Base-by-base conservation (phyloP, 2,888 invertebrate genomes). In the Ochropleura leucogaster region DNA sequence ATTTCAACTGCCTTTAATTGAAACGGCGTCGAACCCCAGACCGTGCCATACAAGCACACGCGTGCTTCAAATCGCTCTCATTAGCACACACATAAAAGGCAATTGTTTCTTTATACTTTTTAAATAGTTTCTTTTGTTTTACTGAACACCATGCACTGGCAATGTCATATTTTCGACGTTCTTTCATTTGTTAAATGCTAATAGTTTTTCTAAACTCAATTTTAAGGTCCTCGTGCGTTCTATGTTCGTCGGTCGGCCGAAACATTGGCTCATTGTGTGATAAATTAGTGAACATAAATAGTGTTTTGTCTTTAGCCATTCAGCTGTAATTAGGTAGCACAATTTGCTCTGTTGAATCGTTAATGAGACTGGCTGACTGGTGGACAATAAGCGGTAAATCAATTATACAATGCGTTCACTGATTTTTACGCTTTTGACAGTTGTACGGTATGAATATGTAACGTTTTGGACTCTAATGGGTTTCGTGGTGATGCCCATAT, bases 281-380 rank as follows among this genome's bases (percentile, higher is more conserved):
- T 93, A 95, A 96, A 96, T 96, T 84, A 93, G 89, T 92, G 94
- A 95, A 95, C 96, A 96, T 96, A 96, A 96, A 96, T 96, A 96
- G 93, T 88, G 87, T 92, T 95, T 96, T 96, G 96, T 96, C 93
- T 95, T 92, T 92, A 87, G 87, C 90, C 92, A 94, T 96, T 96
- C 93, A 93, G 88, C 91, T 94, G 87, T 96, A 95, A 96, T 96
- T 95, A 96, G 96, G 96, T 96, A 96, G 96, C 96, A 95, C 94
- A 95, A 96, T 96, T 95, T 93, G 93, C 93, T 94, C 93, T 95
- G 92, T 93, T 96, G 96, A 94, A 96, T 96, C 93, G 90, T 88
- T 95, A 94, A 96, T 95, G 94, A 95, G 95, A 88, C 86, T 80
- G 91, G 90, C 90, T 94, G 89, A 90, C 90, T 90, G 78, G 88